These are phyloP conservation scores for Argyra leucocephala DNA, from an alignment of 2,888 invertebrate species.

Conservation along the genomic window DNA sequence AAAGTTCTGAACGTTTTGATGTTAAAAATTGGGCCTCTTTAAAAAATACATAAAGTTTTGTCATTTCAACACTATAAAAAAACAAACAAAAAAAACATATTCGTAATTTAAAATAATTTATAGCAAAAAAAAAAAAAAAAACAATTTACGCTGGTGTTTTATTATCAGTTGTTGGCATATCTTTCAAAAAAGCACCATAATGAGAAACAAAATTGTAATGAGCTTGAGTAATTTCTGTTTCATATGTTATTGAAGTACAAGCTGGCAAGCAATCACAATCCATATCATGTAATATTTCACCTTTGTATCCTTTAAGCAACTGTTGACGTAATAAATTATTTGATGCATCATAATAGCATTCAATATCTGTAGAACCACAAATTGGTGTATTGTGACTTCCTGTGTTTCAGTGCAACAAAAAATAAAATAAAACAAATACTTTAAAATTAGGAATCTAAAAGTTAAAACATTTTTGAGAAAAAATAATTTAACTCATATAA, in stretches of 20 bases:
- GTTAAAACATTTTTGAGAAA: not conserved
- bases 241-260: constrained; percentile 37
- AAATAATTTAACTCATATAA: not conserved
- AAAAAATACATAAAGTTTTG: constrained; percentile 58
- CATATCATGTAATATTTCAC: constrained; percentile 19
- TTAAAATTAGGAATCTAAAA: not conserved
- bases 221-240: constrained; percentile 38
- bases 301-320: constrained; percentile 29
- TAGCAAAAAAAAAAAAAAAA: not conserved
- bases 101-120: constrained; percentile 17
- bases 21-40: constrained; percentile 62
- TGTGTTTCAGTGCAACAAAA: constrained; percentile 16
- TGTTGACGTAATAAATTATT: constrained; percentile 34
- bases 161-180: constrained; percentile 32
- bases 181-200: constrained; percentile 18
- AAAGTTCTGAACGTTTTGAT: constrained; percentile 56
- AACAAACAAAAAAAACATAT: constrained; percentile 12
- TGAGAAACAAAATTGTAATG: constrained; percentile 31
- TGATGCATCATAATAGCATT: constrained; percentile 39
- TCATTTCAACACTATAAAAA: constrained; percentile 45
- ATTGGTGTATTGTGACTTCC: constrained; percentile 35
- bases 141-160: not conserved
- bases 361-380: constrained; percentile 40
- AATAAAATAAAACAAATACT: not conserved
- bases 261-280: constrained; percentile 39